A percentile compares a stretch with the other conserved stretches of the same genome.
Conservation (phyloP, 2,797 vertebrate species). For the Enteromius afrohamiltoni region DNA sequence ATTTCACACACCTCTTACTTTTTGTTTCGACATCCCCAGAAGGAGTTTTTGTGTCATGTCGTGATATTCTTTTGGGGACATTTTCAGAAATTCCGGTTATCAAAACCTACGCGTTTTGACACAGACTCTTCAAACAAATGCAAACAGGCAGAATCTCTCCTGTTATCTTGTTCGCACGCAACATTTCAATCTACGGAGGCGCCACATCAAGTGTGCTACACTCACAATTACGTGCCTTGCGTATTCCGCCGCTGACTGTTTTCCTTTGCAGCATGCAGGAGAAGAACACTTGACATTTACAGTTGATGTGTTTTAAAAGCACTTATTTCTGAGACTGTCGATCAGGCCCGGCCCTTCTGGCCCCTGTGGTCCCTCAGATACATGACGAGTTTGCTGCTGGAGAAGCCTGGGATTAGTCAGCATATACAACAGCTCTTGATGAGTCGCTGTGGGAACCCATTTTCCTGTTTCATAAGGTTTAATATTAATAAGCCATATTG, state of each 20-base stretch:
- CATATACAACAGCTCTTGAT: constrained; percentile 40
- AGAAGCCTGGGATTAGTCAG: constrained; percentile 41
- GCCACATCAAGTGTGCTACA: constrained; percentile 39
- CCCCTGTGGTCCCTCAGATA: constrained; percentile 9
- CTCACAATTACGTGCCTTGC: constrained; percentile 43
- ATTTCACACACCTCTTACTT: not conserved
- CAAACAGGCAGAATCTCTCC: constrained; percentile 29
- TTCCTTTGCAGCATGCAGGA: constrained; percentile 46
- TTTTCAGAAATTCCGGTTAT: not conserved
- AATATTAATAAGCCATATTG: constrained; percentile 52
- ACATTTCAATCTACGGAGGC: constrained; percentile 21
- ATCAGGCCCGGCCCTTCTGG: constrained; percentile 14
- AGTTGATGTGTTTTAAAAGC: constrained; percentile 44
- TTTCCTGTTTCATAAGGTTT: constrained; percentile 39
- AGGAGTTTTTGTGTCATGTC: constrained; percentile 12
- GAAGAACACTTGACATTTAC: constrained; percentile 59
- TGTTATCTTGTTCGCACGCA: not conserved
- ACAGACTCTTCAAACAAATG: constrained; percentile 28
- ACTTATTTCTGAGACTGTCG: constrained; percentile 35
- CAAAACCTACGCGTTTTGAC: not conserved
- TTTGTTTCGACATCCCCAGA: not conserved
- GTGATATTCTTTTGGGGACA: constrained; percentile 6
- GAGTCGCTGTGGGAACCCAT: constrained; percentile 29
- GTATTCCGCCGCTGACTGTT: constrained; percentile 31
- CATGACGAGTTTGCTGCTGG: constrained; percentile 11